A percentile compares a stretch with the other conserved stretches of the same genome.
Conservation (phyloP, 2,113 vertebrate species). For the Cyprinus carpio region DNA sequence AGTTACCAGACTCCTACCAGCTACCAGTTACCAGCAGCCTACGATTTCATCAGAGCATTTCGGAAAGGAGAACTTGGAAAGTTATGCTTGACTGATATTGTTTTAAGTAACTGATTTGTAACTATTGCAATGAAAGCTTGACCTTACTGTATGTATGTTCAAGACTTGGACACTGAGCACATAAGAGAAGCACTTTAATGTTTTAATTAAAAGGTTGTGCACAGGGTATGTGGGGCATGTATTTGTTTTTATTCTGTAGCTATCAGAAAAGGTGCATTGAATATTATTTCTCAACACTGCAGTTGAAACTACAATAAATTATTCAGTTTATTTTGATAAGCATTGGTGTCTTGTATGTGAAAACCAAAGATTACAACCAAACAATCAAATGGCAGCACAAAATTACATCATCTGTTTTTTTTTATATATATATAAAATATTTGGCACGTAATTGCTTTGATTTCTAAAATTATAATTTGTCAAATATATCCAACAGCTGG, state of each 20-base stretch:
- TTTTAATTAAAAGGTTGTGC: slow-evolving; percentile 29
- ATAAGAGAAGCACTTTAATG: slow-evolving; percentile 6
- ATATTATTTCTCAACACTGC: not conserved
- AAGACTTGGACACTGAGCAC: slow-evolving; percentile 10
- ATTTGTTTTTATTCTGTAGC: slow-evolving; percentile 5
- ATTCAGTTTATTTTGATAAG: not conserved
- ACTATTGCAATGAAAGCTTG: not conserved
- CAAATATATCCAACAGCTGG: not conserved
- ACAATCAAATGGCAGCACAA: not conserved
- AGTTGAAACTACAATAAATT: slow-evolving; percentile 34
- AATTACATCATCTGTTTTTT: not conserved
- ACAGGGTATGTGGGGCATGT: not conserved
- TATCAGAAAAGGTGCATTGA: not conserved
- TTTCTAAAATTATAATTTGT: not conserved
- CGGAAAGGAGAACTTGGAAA: slow-evolving; percentile 83
- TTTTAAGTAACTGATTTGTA: slow-evolving; percentile 7
- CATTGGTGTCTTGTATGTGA: not conserved
- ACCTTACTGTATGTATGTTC: slow-evolving; percentile 2
- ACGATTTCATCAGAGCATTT: slow-evolving; percentile 85
- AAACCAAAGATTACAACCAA: not conserved
- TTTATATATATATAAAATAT: not conserved
- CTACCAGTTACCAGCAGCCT: slow-evolving; percentile 83
- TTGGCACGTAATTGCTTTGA: not conserved
- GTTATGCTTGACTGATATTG: slow-evolving; percentile 81
- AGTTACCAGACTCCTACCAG: slow-evolving; percentile 84